Evolutionary conservation across 2,113 vertebrate species (phyloP).

Genomic region (Dicrurus megarhynchus): DNA sequence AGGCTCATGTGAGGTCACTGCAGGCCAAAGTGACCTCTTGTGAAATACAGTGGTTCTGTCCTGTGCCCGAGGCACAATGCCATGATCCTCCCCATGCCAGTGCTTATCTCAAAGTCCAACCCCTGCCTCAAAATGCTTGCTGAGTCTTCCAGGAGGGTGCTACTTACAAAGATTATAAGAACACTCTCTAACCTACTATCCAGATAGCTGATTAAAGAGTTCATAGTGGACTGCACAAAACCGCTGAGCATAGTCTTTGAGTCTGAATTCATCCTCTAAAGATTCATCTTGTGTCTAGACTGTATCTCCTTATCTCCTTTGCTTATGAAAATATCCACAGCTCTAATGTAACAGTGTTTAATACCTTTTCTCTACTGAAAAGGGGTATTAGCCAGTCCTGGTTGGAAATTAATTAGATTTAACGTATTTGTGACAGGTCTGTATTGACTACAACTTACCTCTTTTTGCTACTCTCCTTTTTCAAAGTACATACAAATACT

Average conservation of each 20-base stretch:
- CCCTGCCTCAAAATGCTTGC: fast-evolving
- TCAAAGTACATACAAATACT: not conserved
- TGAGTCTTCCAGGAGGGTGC: not conserved
- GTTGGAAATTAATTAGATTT: not conserved
- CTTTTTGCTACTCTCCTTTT: not conserved
- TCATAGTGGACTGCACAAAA: not conserved
- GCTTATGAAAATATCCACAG: not conserved
- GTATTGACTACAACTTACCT: not conserved
- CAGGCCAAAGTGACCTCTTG: not conserved
- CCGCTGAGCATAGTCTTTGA: not conserved
- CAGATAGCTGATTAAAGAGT: not conserved
- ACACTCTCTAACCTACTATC: not conserved
- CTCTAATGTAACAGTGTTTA: not conserved
- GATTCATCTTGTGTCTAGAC: not conserved
- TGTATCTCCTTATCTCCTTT: not conserved
- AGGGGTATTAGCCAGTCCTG: not conserved
- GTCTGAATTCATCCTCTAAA: not conserved
- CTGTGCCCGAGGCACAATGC: fast-evolving
- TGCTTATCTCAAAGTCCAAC: not conserved
- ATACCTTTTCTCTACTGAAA: not conserved
- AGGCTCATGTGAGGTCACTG: not conserved
- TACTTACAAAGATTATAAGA: not conserved
- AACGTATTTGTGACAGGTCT: not conserved
- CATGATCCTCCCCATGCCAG: fast-evolving
- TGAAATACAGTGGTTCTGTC: fast-evolving